Evolutionary conservation across 1,140 invertebrate species (phyloP), one percentile per base, ranked within the genome.

Genomic region (Papilio machaon): DNA sequence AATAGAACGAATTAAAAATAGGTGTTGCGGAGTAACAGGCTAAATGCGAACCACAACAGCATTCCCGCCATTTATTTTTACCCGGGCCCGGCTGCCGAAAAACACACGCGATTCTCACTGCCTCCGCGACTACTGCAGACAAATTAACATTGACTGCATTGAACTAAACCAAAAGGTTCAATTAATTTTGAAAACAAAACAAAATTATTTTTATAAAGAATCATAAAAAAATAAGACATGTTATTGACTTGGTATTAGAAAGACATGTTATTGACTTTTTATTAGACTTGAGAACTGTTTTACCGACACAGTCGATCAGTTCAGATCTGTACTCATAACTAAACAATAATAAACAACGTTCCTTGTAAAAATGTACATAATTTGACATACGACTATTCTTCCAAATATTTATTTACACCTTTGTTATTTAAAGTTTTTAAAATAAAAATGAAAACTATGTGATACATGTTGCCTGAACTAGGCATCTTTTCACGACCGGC

Each of bases 141-240:
- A 79, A 79, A 79, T 79, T 79, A 79, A 79, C 77, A 79, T 67
- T 17, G 77, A 79, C 77, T 79, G 77, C 77, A 79, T 67, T 67
- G 19, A 79, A 79, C 64, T 67, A 11, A 67, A 15, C 64, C 17
- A 30, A 64, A 30, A 30, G 3, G 11, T 64, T 64, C 23, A 64
- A 64, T 64, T 64, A 64, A 64, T 23, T 23, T 64, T 64, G 30
- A 64, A 64, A 64, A 30, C 11, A 23, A 30, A 30, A 64, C 9
- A 64, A 58, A 49, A 7, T n/a, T 4, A 6, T n/a, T 58, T 58
- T 19, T n/a, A n/a, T 17, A 58, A 49, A 49, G 47, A 49, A n/a
- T 19, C 17, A 43, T 43, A n/a, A 19, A 17, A 54, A 54, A 58
- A 8, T 49, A 13, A 49, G 47, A n/a, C 17, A 8, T 58, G 54